Conservation (phyloP, 2,113 vertebrate species). For the Potamarius usumacintae region DNA sequence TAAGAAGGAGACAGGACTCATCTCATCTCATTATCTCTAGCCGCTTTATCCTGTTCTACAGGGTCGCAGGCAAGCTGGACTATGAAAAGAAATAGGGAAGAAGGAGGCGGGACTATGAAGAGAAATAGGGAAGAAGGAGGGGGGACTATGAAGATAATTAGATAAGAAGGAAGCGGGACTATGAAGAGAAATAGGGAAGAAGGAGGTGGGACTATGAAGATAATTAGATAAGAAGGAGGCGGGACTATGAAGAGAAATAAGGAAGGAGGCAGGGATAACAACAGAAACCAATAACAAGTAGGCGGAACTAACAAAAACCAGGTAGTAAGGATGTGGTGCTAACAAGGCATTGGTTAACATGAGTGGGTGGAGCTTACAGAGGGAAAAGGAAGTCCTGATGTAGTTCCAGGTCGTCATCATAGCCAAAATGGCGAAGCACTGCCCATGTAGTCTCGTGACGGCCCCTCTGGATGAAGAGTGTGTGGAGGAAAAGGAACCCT, state of each 20-base stretch:
- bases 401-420: constrained; percentile 92
- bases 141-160: constrained; percentile 2
- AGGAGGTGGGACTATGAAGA: not conserved
- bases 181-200: not conserved
- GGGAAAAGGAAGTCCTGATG: constrained; percentile 95
- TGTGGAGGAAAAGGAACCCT: constrained; percentile 98
- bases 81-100: not conserved
- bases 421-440: constrained; percentile 92
- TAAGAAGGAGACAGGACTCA: not conserved
- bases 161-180: not conserved
- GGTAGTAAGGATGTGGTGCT: constrained; percentile 52
- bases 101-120: not conserved
- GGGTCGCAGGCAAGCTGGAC: too few species aligned
- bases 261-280: not conserved
- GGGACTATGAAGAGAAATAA: not conserved
- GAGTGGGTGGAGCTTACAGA: constrained; percentile 71
- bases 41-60: too few species aligned
- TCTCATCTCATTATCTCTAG: too few species aligned
- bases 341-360: not conserved
- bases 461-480: constrained; percentile 95
- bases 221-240: not conserved
- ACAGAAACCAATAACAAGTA: constrained; percentile 67
- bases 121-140: not conserved
- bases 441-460: constrained; percentile 98
- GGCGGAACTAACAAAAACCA: constrained; percentile 84